phyloP scores from a whole-genome alignment of 92 coral and sea anemone species.

The Isaurus tuberculatus region DNA sequence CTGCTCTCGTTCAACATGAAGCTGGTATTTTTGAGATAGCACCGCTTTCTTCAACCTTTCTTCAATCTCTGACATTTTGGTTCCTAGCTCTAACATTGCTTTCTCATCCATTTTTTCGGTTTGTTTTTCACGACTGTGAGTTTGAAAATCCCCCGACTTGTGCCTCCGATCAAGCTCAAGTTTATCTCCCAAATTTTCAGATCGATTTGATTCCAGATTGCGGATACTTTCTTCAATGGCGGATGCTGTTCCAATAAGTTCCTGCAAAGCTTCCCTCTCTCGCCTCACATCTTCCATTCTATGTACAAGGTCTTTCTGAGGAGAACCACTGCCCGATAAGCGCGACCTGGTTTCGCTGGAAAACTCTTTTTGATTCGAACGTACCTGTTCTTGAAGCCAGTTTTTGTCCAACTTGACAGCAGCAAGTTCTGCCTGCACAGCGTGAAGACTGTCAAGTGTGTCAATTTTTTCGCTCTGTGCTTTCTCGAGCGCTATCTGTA shows the following conservation, averaged over 20 bases:
- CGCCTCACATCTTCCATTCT: conserved; percentile 75
- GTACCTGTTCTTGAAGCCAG: conserved; percentile 82
- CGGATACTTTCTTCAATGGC: conserved; percentile 85
- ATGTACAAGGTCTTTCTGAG: conserved; percentile 59
- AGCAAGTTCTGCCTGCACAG: conserved; percentile 82
- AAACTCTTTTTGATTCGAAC: conserved; percentile 56
- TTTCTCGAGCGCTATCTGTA: conserved; percentile 81
- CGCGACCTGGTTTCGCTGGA: conserved; percentile 50
- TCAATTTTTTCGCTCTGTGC: conserved; percentile 76
- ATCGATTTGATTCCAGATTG: conserved; percentile 49
- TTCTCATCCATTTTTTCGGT: conserved; percentile 73
- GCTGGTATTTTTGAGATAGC: conserved; percentile 84
- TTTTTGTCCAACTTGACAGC: conserved; percentile 74
- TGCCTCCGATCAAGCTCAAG: conserved; percentile 27
- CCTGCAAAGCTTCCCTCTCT: conserved; percentile 83
- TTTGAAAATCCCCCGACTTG: conserved; percentile 22
- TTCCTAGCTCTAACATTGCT: conserved; percentile 79
- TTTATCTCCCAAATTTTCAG: conserved; percentile 39
- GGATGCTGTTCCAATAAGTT: conserved; percentile 82
- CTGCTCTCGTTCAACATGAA: conserved; percentile 86
- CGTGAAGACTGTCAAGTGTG: conserved; percentile 71
- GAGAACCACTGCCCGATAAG: conserved; percentile 38
- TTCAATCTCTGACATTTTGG: conserved; percentile 88
- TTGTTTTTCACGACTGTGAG: conserved; percentile 27
- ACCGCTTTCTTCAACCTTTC: conserved; percentile 91